A percentile compares a stretch with the other conserved stretches of the same genome.
Evolutionary conservation across 2,113 vertebrate species (phyloP).

Genomic region (Zosterops japonicus): DNA sequence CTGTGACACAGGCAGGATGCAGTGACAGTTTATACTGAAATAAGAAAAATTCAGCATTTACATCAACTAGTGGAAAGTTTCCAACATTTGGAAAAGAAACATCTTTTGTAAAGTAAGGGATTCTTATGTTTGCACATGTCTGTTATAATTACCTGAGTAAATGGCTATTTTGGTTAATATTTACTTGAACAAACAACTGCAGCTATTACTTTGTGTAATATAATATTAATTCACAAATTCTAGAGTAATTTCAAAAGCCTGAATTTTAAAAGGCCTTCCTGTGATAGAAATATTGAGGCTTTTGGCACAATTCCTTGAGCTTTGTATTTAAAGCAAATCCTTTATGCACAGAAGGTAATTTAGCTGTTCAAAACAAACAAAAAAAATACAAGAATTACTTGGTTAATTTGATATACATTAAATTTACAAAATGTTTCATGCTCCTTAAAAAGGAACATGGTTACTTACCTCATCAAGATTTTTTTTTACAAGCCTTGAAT

Average conservation of each 20-base stretch:
- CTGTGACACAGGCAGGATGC: not conserved
- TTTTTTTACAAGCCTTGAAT: not conserved
- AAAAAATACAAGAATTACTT: not conserved
- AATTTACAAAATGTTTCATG: not conserved
- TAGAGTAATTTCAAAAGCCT: not conserved
- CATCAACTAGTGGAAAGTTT: not conserved
- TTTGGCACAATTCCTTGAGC: not conserved
- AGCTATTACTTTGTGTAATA: not conserved
- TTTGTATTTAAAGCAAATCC: not conserved
- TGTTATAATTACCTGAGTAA: slow-evolving; percentile 18
- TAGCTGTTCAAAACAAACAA: not conserved
- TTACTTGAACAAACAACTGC: slow-evolving; percentile 37
- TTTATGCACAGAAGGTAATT: not conserved
- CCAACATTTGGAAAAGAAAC: not conserved
- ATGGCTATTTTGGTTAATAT: not conserved
- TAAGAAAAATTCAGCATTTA: not conserved
- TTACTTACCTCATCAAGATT: not conserved
- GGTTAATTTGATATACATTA: not conserved
- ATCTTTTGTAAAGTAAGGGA: slow-evolving; percentile 10
- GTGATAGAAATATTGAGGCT: not conserved
- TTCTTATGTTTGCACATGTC: not conserved
- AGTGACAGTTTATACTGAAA: not conserved
- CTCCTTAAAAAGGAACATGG: not conserved
- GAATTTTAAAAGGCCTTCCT: not conserved
- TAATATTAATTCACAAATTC: slow-evolving; percentile 9